These are phyloP conservation scores for Tetranychus piercei DNA, from an alignment of 2,888 invertebrate genomes.

Conservation along the genomic window DNA sequence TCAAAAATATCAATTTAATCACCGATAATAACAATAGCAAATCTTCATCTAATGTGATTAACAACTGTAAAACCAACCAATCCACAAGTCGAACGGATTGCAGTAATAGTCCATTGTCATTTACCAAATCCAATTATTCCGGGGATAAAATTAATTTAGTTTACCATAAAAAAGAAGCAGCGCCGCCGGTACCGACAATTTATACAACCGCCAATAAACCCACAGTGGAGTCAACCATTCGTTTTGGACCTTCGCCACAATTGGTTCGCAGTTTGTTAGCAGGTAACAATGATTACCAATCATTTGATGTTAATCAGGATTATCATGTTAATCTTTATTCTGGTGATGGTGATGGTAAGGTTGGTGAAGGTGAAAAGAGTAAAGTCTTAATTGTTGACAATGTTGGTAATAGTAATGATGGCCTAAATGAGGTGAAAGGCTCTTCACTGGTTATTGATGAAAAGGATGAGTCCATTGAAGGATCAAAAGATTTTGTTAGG, in stretches of 20 bases:
- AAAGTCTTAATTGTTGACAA: background rate
- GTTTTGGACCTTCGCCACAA: background rate
- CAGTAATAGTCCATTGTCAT: background rate
- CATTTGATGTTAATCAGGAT: background rate
- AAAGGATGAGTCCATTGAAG: background rate
- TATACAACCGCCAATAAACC: background rate
- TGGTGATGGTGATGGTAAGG: background rate
- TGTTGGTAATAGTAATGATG: background rate
- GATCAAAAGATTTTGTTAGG: background rate
- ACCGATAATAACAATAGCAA: background rate
- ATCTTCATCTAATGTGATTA: background rate
- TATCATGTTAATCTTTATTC: background rate
- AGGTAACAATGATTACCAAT: background rate
- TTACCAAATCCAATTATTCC: background rate
- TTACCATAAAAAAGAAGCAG: background rate
- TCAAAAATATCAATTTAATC: background rate
- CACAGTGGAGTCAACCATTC: background rate
- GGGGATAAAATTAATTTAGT: background rate
- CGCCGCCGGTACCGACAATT: background rate
- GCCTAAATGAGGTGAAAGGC: background rate
- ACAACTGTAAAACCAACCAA: background rate
- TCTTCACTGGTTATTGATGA: background rate
- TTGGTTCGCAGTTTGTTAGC: background rate
- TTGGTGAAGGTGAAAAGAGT: background rate
- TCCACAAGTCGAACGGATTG: background rate